A percentile compares a stretch with the other conserved stretches of the same genome.
Evolutionary conservation across 2,113 vertebrate species (phyloP).

Genomic region (Caranx melampygus): DNA sequence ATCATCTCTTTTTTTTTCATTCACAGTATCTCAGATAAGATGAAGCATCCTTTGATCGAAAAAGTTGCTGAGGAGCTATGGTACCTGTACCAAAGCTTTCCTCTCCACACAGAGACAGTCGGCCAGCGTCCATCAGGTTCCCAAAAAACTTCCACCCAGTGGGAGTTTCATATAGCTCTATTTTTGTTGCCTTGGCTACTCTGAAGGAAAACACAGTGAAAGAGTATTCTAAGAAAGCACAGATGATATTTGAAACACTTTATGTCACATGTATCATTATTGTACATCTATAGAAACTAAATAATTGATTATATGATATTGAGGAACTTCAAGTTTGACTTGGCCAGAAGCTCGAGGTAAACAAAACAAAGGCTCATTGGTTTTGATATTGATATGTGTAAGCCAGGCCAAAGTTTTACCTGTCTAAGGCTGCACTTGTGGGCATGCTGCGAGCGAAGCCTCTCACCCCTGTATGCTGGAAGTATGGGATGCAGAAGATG

Average conservation of each 20-base stretch:
- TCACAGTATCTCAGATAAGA: background rate
- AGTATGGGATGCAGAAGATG: slow-evolving; percentile 96
- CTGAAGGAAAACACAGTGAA: slow-evolving; percentile 76
- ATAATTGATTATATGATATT: background rate
- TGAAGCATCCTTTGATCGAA: background rate
- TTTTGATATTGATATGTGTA: slow-evolving; percentile 12
- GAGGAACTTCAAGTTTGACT: background rate
- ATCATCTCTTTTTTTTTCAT: background rate
- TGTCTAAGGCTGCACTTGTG: slow-evolving; percentile 94
- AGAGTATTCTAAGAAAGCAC: slow-evolving; percentile 1
- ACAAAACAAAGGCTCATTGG: background rate
- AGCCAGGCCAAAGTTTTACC: slow-evolving; percentile 80
- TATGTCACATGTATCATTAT: background rate
- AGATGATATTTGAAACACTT: background rate
- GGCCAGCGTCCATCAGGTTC: slow-evolving; percentile 96
- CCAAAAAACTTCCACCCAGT: slow-evolving; percentile 98
- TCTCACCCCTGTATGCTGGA: slow-evolving; percentile 94
- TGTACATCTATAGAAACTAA: background rate
- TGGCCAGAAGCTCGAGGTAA: background rate
- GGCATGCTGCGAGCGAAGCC: slow-evolving; percentile 98
- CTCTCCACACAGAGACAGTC: slow-evolving; percentile 95
- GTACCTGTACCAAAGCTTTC: slow-evolving; percentile 97
- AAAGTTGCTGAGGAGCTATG: background rate
- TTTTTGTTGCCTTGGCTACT: slow-evolving; percentile 96
- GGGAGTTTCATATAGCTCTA: slow-evolving; percentile 95